phyloP scores from a whole-genome alignment of 1,140 invertebrate species.

The Zophobas morio region DNA sequence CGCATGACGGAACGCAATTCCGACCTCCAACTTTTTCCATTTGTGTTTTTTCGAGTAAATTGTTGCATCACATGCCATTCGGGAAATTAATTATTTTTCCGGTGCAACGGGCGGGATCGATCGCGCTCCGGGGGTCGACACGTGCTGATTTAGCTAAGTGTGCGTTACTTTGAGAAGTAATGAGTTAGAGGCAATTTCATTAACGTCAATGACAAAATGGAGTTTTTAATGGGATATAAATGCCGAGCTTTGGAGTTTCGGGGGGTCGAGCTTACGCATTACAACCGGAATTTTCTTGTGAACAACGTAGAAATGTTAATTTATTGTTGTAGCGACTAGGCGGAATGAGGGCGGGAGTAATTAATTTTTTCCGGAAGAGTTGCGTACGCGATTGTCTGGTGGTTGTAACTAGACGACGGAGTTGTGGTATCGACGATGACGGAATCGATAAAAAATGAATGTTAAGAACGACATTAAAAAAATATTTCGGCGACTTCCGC shows the following conservation, averaged over 20 bases:
- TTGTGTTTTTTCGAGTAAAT: slow-evolving; percentile 18
- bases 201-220: slow-evolving; percentile 40
- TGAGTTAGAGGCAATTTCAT: slow-evolving; percentile 40
- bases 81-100: slow-evolving; percentile 37
- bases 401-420: too few relatives aligned
- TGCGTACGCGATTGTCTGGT: too few relatives aligned
- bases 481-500: too few relatives aligned
- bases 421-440: too few relatives aligned
- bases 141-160: slow-evolving; percentile 33
- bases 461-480: too few relatives aligned
- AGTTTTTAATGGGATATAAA: slow-evolving; percentile 35
- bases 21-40: slow-evolving; percentile 6
- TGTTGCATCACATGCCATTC: slow-evolving; percentile 26
- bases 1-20: slow-evolving; percentile 18
- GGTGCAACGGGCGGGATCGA: neutral
- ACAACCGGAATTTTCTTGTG: neutral
- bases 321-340: neutral
- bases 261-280: neutral
- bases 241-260: slow-evolving; percentile 1
- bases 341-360: too few relatives aligned
- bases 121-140: slow-evolving; percentile 2
- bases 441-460: too few relatives aligned
- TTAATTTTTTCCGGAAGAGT: too few relatives aligned
- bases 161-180: slow-evolving; percentile 33
- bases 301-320: slow-evolving; percentile 5